Percentiles rank a stretch among this genome's conserved stretches.
These are phyloP conservation scores for Temnothorax rugatulus DNA, from an alignment of 2,888 invertebrate genomes.

Conservation along the genomic window DNA sequence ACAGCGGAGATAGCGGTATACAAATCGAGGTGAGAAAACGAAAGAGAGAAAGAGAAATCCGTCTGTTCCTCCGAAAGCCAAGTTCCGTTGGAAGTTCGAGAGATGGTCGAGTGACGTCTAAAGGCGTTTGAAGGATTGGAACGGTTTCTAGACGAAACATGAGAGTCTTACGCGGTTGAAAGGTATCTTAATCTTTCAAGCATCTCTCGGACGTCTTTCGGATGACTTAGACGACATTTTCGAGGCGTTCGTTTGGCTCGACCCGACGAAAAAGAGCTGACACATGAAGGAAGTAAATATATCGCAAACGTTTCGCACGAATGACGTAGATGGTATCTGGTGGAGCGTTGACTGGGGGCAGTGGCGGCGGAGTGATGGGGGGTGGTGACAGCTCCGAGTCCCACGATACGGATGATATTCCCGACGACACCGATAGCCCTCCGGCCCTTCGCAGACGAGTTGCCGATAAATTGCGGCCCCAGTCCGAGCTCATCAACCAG, in stretches of 20 bases:
- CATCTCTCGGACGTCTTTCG: not conserved
- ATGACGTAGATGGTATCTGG: slow-evolving; percentile 87
- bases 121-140: slow-evolving; percentile 11
- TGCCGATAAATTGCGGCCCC: slow-evolving; percentile 87
- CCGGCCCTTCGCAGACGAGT: slow-evolving; percentile 87
- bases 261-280: not conserved
- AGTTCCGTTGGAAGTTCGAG: not conserved
- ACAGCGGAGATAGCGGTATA: slow-evolving; percentile 92
- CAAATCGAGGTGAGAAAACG: slow-evolving; percentile 88
- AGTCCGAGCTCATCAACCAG: slow-evolving; percentile 88
- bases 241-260: not conserved
- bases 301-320: slow-evolving; percentile 32
- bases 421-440: slow-evolving; percentile 87
- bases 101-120: slow-evolving; percentile 4
- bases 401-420: slow-evolving; percentile 87
- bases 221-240: not conserved
- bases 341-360: slow-evolving; percentile 84
- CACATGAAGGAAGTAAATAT: slow-evolving; percentile 12
- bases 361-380: slow-evolving; percentile 84
- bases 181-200: slow-evolving; percentile 1
- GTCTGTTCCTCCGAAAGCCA: not conserved
- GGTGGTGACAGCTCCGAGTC: slow-evolving; percentile 88
- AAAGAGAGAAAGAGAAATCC: slow-evolving; percentile 77
- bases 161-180: slow-evolving; percentile 1
- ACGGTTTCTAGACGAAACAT: not conserved